Evolutionary conservation across 2,797 vertebrate genomes (phyloP).

Genomic region (Taeniopygia guttata): DNA sequence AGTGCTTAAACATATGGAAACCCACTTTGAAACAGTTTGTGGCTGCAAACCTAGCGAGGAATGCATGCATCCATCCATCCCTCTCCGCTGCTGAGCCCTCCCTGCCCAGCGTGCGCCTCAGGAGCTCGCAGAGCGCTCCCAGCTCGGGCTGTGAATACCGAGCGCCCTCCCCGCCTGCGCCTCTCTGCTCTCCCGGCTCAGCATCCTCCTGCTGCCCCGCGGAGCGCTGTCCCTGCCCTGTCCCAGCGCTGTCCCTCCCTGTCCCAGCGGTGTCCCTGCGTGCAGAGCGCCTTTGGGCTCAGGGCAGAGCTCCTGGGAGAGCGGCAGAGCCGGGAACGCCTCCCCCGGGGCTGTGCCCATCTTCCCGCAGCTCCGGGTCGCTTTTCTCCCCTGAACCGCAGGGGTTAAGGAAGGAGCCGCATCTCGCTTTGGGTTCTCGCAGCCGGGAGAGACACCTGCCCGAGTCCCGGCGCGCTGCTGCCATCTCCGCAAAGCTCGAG

Average conservation of each 20-base stretch:
- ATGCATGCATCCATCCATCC: neutral
- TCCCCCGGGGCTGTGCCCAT: neutral
- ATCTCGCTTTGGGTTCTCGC: neutral
- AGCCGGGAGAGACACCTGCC: slow-evolving; percentile 21
- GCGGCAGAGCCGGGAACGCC: neutral
- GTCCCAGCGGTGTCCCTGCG: neutral
- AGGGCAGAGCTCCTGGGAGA: neutral
- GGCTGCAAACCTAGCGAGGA: slow-evolving; percentile 29
- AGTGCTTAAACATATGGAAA: slow-evolving; percentile 64
- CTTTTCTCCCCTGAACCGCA: neutral
- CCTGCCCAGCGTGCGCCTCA: neutral
- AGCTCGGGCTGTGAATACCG: neutral
- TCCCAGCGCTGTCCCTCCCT: neutral
- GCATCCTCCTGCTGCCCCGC: neutral
- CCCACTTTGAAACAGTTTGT: slow-evolving; percentile 53
- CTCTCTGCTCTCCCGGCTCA: neutral
- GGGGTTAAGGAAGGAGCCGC: neutral
- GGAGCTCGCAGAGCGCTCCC: neutral
- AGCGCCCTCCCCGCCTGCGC: neutral
- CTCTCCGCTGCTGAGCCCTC: neutral
- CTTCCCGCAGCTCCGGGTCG: fast-evolving
- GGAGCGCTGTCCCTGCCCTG: neutral
- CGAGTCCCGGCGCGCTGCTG: neutral
- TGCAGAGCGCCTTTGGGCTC: neutral
- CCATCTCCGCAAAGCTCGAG: slow-evolving; percentile 2